Conservation (phyloP, 2,888 invertebrate species). For the Drosophila antonietae region DNA sequence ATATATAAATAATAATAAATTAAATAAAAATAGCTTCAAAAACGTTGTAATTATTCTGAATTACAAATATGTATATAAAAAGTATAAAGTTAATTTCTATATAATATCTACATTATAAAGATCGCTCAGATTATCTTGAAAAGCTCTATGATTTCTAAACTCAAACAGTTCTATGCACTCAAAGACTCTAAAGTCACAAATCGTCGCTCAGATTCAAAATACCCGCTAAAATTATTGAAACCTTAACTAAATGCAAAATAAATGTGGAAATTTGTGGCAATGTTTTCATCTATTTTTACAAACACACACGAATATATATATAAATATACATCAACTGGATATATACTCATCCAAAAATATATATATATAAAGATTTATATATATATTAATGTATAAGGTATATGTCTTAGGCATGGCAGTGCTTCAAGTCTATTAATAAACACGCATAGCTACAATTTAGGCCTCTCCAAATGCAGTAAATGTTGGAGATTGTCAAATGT, state of each 20-base stretch:
- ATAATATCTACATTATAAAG: neutral
- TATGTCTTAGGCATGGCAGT: constrained; percentile 11
- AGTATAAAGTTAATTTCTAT: too few relatives aligned
- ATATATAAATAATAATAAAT: too few relatives aligned
- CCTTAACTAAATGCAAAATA: constrained; percentile 34
- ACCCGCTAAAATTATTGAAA: neutral
- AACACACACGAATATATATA: constrained; percentile 7
- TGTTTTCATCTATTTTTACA: constrained; percentile 67
- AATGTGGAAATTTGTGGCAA: constrained; percentile 54
- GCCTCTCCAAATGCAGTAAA: constrained; percentile 68
- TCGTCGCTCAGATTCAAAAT: neutral
- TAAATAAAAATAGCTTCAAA: too few relatives aligned
- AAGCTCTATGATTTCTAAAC: neutral
- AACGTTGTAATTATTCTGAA: too few relatives aligned
- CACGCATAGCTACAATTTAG: constrained; percentile 49
- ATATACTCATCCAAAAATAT: neutral
- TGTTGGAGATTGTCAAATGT: constrained; percentile 37
- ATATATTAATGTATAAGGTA: constrained; percentile 1
- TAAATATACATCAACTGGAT: constrained; percentile 2
- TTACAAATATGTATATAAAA: too few relatives aligned
- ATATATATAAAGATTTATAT: neutral
- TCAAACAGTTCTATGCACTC: neutral
- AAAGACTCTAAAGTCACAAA: neutral
- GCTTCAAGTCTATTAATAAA: constrained; percentile 41
- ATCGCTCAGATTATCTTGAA: too few relatives aligned